Evolutionary conservation across 2,888 invertebrate species (phyloP).

Genomic region (Penaeus monodon): DNA sequence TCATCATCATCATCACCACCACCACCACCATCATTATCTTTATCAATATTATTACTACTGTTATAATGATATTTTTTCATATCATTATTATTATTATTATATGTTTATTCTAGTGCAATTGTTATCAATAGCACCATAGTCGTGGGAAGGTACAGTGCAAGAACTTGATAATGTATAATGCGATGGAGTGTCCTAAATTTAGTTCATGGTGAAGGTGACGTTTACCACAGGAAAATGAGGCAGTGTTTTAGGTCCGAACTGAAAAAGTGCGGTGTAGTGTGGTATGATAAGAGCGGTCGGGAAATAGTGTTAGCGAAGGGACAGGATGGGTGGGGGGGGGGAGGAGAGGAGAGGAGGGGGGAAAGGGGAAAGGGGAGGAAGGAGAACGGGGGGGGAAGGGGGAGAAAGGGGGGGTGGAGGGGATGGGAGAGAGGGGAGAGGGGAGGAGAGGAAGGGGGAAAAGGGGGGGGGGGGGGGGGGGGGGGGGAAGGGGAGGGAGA

Average conservation of each 20-base stretch:
- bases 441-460: background rate
- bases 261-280: background rate
- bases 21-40: too few relatives aligned
- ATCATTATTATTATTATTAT: too few relatives aligned
- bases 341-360: background rate
- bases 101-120: too few relatives aligned
- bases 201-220: background rate
- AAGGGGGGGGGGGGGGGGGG: background rate
- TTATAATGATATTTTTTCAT: too few relatives aligned
- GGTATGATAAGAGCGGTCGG: background rate
- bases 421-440: background rate
- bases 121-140: too few relatives aligned
- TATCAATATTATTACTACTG: too few relatives aligned
- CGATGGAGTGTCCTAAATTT: too few relatives aligned
- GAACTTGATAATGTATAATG: too few relatives aligned
- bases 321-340: background rate
- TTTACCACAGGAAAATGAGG: background rate
- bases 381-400: background rate
- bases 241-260: background rate
- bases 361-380: background rate
- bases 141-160: too few relatives aligned
- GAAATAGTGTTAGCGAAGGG: background rate
- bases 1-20: too few relatives aligned
- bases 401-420: background rate
- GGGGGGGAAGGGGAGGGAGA: background rate